Conservation (phyloP, 2,888 invertebrate genomes). For the Nineta flava region DNA sequence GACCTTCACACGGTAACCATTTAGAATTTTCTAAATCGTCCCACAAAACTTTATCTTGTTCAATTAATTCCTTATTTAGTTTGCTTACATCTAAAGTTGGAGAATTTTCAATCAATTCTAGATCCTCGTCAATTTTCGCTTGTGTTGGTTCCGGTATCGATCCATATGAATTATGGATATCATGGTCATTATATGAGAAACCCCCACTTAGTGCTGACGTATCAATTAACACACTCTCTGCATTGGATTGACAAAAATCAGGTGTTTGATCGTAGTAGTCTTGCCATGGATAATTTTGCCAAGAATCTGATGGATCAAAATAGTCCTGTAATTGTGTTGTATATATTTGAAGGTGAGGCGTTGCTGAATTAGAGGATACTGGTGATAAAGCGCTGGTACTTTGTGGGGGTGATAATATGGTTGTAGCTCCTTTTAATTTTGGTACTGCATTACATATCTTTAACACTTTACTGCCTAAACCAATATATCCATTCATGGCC, state of each 20-base stretch:
- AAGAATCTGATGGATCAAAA: slow-evolving; percentile 71
- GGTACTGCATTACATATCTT: slow-evolving; percentile 90
- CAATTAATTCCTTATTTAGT: slow-evolving; percentile 57
- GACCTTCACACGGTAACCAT: slow-evolving; percentile 63
- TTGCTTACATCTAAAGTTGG: slow-evolving; percentile 55
- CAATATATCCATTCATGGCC: slow-evolving; percentile 86
- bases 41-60: slow-evolving; percentile 63
- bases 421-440: slow-evolving; percentile 48
- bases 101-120: slow-evolving; percentile 66
- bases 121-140: slow-evolving; percentile 41
- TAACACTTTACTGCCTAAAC: slow-evolving; percentile 72
- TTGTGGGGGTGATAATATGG: slow-evolving; percentile 24
- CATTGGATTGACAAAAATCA: slow-evolving; percentile 17
- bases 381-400: slow-evolving; percentile 22
- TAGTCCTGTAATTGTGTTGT: slow-evolving; percentile 33
- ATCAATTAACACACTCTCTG: slow-evolving; percentile 19
- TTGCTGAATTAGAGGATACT: slow-evolving; percentile 12
- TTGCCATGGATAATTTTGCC: slow-evolving; percentile 75
- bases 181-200: too few relatives aligned
- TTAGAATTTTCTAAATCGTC: slow-evolving; percentile 68
- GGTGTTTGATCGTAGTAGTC: slow-evolving; percentile 8
- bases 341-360: slow-evolving; percentile 10
- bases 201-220: neutral
- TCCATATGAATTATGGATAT: neutral
- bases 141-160: slow-evolving; percentile 13